Percentiles rank a stretch among this genome's conserved stretches.
These are phyloP conservation scores for Triplophysa tibetana DNA, from an alignment of 2,113 vertebrate genomes.

Conservation along the genomic window DNA sequence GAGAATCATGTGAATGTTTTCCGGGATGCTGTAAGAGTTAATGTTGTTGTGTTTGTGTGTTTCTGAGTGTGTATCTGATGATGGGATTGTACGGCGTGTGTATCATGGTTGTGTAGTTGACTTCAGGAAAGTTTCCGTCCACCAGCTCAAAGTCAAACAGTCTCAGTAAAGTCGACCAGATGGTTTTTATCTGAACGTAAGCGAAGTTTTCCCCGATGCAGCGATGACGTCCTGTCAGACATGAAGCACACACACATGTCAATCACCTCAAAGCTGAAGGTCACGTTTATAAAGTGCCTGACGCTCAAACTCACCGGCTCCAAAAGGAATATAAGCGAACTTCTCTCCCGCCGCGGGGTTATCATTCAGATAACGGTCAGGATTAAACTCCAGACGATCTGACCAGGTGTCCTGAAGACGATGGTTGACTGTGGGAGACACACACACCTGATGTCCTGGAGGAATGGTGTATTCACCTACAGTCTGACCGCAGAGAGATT, in stretches of 20 bases:
- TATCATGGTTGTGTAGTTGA: constrained; percentile 98
- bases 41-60: constrained; percentile 3
- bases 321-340: constrained; percentile 92
- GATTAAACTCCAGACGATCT: constrained; percentile 82
- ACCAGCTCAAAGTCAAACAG: constrained; percentile 90
- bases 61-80: constrained; percentile 85
- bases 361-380: constrained; percentile 87
- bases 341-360: constrained; percentile 87
- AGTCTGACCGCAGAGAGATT: constrained; percentile 66
- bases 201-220: constrained; percentile 98
- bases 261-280: too few species aligned
- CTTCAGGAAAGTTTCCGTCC: constrained; percentile 87
- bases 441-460: constrained; percentile 94
- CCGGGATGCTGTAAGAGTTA: neutral
- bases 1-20: neutral
- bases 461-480: constrained; percentile 89
- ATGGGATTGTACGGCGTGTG: constrained; percentile 91
- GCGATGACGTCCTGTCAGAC: constrained; percentile 87
- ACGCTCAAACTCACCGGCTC: constrained; percentile 81
- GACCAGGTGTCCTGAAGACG: constrained; percentile 86
- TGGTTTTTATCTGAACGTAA: constrained; percentile 96
- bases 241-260: constrained; percentile 1
- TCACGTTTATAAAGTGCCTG: too few species aligned
- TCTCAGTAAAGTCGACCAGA: constrained; percentile 94
- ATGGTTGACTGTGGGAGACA: constrained; percentile 96